Evolutionary conservation across 2,888 invertebrate species (phyloP), one percentile per base, ranked within the genome.

Genomic region (Strigamia transsilvanica): DNA sequence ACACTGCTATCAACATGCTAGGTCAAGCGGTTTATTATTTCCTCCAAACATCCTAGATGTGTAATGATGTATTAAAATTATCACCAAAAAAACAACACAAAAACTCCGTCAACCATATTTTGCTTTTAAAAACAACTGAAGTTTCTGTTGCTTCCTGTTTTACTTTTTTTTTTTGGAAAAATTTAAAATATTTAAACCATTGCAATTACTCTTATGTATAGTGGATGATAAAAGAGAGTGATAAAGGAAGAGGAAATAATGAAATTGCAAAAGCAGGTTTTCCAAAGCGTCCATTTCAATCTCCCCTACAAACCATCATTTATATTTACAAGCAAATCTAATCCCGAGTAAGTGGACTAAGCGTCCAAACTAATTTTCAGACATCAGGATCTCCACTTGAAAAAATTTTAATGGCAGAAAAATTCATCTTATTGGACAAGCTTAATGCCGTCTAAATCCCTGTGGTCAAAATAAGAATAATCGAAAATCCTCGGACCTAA

Each of bases 321-420:
- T 46, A 46, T 46, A 46, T 46, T 46, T 46, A 46, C 46, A 46
- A 46, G 46, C 46, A 46, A 46, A 46, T 46, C 13, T 46, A 46
- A 46, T 46, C 46, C 12, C 10, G 12, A 46, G 12, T 46, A 46
- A 46, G 46, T 46, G 46, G 46, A 13, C 46, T 46, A 46, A 46
- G 46, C 46, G 46, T 15, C 15, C 46, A 46, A 46, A 46, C 46
- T 46, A 46, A 46, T 46, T 46, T 46, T 46, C 46, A 15, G 46
- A 46, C 46, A 46, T 46, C 46, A 46, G 12, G 6, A 46, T 13
- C 13, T 2, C 10, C 15, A 10, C 46, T 46, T 10, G 46, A 10
- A 15, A 46, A 46, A 46, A 13, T 46, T 46, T 46, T 46, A 46
- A 46, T 46, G 46, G 15, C 46, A 46, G 15, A 46, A 46, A 46